Percentiles rank a stretch among this genome's conserved stretches.
Evolutionary conservation across 2,113 vertebrate species (phyloP).

Genomic region (Bostrychus sinensis): DNA sequence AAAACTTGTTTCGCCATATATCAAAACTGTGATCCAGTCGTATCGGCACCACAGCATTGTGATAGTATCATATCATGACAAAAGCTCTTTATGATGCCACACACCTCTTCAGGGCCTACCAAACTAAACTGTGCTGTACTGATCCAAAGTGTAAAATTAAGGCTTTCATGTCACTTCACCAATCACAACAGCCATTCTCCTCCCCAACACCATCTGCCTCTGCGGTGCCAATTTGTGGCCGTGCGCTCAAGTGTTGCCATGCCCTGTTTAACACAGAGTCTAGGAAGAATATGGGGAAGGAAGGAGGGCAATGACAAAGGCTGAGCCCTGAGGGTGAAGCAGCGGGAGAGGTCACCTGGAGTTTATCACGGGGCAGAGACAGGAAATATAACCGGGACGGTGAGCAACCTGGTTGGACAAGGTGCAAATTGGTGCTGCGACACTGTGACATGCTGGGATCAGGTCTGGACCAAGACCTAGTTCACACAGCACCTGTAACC

Average conservation of each 20-base stretch:
- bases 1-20: too few relatives aligned
- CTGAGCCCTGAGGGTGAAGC: conserved; percentile 3
- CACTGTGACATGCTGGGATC: conserved; percentile 8
- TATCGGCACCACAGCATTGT: too few relatives aligned
- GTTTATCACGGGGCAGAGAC: conserved; percentile 44
- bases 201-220: conserved; percentile 72
- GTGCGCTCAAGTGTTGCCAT: conserved; percentile 62
- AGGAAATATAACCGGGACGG: conserved; percentile 1
- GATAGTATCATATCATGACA: too few relatives aligned
- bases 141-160: not conserved
- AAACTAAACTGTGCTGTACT: not conserved
- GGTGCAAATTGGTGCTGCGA: conserved; percentile 5
- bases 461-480: not conserved
- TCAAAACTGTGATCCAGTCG: too few relatives aligned
- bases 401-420: conserved; percentile 7
- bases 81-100: too few relatives aligned
- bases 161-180: conserved; percentile 43
- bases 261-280: conserved; percentile 59
- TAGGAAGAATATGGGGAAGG: not conserved
- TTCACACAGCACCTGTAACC: not conserved
- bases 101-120: not conserved
- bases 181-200: conserved; percentile 63
- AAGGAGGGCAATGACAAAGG: conserved; percentile 36
- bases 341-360: conserved; percentile 37
- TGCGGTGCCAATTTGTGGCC: conserved; percentile 72